Evolutionary conservation across 1,140 invertebrate genomes (phyloP).

Genomic region (Platyscapa corneri): DNA sequence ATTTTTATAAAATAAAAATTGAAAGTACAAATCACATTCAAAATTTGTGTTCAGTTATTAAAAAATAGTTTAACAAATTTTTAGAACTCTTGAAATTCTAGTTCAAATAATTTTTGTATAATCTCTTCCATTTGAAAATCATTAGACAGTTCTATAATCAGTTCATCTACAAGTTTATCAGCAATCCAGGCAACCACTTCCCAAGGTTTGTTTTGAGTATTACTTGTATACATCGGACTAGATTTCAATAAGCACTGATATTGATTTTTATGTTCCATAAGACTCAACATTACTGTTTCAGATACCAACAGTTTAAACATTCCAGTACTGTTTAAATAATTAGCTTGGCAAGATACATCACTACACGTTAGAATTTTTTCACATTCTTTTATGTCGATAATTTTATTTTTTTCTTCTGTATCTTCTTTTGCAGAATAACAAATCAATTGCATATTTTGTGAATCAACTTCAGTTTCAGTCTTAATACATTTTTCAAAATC

Average conservation of each 20-base stretch:
- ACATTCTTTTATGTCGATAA: neutral
- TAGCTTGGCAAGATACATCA: conserved; percentile 61
- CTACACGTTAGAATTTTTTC: conserved; percentile 46
- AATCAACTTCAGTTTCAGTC: conserved; percentile 30
- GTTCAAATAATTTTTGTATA: conserved; percentile 67
- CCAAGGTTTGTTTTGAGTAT: conserved; percentile 70
- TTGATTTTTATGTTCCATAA: conserved; percentile 63
- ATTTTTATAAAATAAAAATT: conserved; percentile 15
- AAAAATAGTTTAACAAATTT: neutral
- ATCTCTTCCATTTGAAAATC: conserved; percentile 69
- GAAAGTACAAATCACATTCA: neutral
- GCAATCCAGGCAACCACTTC: conserved; percentile 70
- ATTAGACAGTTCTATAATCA: conserved; percentile 66
- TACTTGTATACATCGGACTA: conserved; percentile 69
- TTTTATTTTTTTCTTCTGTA: conserved; percentile 25
- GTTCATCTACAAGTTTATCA: conserved; percentile 69
- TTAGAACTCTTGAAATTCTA: conserved; percentile 71
- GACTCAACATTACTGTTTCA: conserved; percentile 51
- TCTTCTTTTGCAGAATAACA: conserved; percentile 57
- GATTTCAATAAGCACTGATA: conserved; percentile 58
- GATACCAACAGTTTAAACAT: conserved; percentile 53
- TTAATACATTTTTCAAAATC: conserved; percentile 26
- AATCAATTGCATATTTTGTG: conserved; percentile 64
- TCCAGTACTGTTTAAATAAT: conserved; percentile 33
- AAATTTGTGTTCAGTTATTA: conserved; percentile 11